Percentiles rank a stretch among this genome's conserved stretches.
phyloP scores from a whole-genome alignment of 2,797 vertebrate species.

The Poeciliopsis gracilis region DNA sequence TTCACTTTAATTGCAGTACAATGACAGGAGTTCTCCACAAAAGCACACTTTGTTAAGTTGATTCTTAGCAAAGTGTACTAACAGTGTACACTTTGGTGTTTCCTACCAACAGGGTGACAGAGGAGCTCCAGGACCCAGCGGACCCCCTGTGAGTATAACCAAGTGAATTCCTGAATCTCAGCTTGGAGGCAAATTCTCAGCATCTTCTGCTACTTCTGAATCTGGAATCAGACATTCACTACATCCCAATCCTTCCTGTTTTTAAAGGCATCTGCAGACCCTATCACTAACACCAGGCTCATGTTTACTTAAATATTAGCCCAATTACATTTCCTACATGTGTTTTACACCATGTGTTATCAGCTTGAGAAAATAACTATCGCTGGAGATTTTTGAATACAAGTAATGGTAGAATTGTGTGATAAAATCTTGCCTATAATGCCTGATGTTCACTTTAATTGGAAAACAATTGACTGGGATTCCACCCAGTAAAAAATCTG shows the following conservation, averaged over 20 bases:
- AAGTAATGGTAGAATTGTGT: not conserved
- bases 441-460: not conserved
- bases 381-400: not conserved
- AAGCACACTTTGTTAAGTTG: too few relatives aligned
- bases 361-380: not conserved
- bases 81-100: not conserved
- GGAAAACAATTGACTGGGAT: too few relatives aligned
- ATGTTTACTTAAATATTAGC: not conserved
- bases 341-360: not conserved
- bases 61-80: not conserved
- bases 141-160: constrained; percentile 75
- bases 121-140: constrained; percentile 78
- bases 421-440: not conserved
- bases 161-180: not conserved
- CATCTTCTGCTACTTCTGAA: not conserved
- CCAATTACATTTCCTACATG: not conserved
- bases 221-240: not conserved
- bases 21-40: not conserved
- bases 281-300: not conserved
- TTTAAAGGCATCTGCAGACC: not conserved
- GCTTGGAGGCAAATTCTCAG: not conserved
- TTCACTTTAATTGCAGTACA: not conserved
- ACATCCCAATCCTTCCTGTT: not conserved
- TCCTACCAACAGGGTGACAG: constrained; percentile 75
- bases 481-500: not conserved